phyloP scores from a whole-genome alignment of 2,888 invertebrate species.

The Chymomyza amoena region DNA sequence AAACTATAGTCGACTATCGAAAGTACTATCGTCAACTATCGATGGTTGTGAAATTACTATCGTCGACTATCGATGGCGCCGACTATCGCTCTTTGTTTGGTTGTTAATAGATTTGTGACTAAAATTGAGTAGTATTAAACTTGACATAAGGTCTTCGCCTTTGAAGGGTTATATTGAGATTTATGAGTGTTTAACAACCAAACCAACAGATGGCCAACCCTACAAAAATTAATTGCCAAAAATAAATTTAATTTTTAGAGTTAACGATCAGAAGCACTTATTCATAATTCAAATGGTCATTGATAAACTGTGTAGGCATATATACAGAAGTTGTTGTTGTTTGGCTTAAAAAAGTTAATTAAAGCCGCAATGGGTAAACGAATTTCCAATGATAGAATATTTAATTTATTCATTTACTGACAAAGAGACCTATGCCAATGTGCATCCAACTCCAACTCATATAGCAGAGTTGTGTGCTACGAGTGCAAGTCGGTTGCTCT shows the following conservation, averaged over 20 bases:
- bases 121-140: too few species aligned
- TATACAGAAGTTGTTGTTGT: background rate
- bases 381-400: constrained; percentile 51
- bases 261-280: background rate
- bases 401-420: constrained; percentile 62
- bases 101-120: too few species aligned
- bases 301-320: background rate
- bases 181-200: too few species aligned
- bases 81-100: too few species aligned
- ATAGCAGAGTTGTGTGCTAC: background rate
- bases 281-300: background rate
- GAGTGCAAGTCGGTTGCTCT: background rate
- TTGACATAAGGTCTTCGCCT: too few species aligned
- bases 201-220: too few species aligned
- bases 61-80: too few species aligned
- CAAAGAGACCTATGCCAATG: constrained; percentile 22
- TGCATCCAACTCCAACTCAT: background rate
- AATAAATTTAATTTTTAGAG: constrained; percentile 8
- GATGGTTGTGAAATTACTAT: too few species aligned
- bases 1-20: too few species aligned
- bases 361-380: constrained; percentile 31
- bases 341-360: constrained; percentile 35
- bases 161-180: too few species aligned
- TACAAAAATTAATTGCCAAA: constrained; percentile 31
- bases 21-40: too few species aligned